phyloP scores from a whole-genome alignment of 2,888 invertebrate genomes.

The Himalopsyche kuldschensis region DNA sequence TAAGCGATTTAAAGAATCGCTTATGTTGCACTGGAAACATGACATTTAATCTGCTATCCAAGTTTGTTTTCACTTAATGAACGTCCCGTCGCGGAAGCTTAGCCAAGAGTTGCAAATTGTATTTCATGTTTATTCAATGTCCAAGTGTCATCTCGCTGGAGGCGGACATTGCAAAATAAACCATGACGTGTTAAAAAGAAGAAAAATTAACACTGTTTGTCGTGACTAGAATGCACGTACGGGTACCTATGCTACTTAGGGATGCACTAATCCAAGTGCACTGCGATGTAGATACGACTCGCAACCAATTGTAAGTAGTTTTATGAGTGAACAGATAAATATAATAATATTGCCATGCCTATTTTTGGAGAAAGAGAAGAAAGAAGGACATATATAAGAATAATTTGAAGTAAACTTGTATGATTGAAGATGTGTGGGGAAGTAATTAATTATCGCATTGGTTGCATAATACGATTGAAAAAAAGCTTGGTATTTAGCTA shows the following conservation, averaged over 20 bases:
- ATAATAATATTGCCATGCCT: too few species aligned
- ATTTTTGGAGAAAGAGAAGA: too few species aligned
- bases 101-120: background rate
- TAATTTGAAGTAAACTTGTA: too few species aligned
- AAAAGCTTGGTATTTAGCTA: too few species aligned
- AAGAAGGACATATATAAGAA: too few species aligned
- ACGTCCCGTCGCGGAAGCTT: background rate
- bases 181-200: background rate
- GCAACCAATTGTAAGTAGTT: background rate
- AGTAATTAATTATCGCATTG: too few species aligned
- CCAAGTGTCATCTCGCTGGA: background rate
- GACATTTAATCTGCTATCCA: background rate
- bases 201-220: background rate
- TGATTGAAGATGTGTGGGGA: too few species aligned
- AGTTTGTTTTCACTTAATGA: background rate
- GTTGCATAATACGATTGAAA: too few species aligned
- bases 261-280: background rate
- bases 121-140: conserved; percentile 1
- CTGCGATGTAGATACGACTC: background rate
- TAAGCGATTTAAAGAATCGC: background rate
- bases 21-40: background rate
- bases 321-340: too few species aligned
- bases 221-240: background rate
- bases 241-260: background rate
- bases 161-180: background rate